Conservation (phyloP, 2,113 vertebrate genomes). For the Xerus inauris region DNA sequence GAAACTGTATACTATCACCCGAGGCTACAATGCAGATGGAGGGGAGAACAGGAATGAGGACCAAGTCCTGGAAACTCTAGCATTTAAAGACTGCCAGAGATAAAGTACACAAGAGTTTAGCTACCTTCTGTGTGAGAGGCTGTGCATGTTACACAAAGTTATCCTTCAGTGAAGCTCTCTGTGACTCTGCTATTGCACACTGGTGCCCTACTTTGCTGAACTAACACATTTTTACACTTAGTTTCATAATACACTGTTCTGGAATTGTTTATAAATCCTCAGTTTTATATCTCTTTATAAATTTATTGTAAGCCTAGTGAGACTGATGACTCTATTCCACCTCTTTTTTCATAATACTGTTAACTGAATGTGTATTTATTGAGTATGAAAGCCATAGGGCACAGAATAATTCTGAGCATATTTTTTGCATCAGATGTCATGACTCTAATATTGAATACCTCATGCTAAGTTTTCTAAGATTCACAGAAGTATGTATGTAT, state of each 20-base stretch:
- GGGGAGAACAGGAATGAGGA: neutral
- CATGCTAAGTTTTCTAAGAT: neutral
- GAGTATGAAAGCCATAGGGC: neutral
- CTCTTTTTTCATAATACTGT: neutral
- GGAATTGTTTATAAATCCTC: neutral
- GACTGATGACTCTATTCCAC: neutral
- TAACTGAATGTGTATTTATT: neutral
- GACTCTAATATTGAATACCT: neutral
- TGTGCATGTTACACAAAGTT: too few species aligned
- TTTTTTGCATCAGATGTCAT: neutral
- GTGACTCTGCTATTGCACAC: neutral
- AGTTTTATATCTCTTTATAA: neutral
- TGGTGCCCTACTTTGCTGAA: neutral
- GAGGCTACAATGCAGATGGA: neutral
- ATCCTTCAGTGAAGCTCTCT: rapidly evolving
- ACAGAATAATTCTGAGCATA: neutral
- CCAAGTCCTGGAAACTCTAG: neutral
- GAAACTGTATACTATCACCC: neutral
- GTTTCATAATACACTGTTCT: neutral
- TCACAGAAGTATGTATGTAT: neutral
- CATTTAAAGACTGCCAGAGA: neutral
- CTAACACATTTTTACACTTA: neutral
- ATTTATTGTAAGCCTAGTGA: neutral
- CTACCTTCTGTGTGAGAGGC: neutral
- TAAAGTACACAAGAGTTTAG: neutral